Percentiles rank a stretch among this genome's conserved stretches.
These are phyloP conservation scores for Drosophila seguyi DNA, from an alignment of 1,140 invertebrate species.

Conservation along the genomic window DNA sequence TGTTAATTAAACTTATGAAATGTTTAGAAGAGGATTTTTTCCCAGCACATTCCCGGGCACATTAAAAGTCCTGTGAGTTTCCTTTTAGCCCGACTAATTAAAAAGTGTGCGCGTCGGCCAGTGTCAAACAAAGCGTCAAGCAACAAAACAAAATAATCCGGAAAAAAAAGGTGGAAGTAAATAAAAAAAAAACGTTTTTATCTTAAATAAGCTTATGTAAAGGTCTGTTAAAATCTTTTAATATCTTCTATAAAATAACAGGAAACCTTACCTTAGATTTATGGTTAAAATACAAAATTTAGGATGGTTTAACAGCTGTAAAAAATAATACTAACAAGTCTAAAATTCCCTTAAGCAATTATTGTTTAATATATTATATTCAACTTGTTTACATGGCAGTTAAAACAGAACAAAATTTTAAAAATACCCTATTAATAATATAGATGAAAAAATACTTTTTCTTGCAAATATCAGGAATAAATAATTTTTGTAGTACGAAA, in stretches of 20 bases:
- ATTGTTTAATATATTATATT: no score
- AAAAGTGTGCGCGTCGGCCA: constrained; percentile 51
- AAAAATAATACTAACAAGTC: no score
- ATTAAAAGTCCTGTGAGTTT: constrained; percentile 48
- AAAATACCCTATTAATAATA: no score
- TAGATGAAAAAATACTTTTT: no score
- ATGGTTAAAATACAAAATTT: not conserved
- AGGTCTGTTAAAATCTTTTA: not conserved
- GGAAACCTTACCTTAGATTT: not conserved
- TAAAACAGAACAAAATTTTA: no score
- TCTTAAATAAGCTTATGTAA: not conserved
- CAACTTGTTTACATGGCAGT: no score
- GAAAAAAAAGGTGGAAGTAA: constrained; percentile 18
- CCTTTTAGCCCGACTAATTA: constrained; percentile 63
- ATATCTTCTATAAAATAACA: not conserved
- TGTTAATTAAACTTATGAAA: constrained; percentile 79
- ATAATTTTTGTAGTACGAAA: no score
- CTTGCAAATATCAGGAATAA: no score
- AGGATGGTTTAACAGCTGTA: not conserved
- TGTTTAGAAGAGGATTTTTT: constrained; percentile 56
- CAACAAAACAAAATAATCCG: constrained; percentile 43
- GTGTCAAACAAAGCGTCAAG: constrained; percentile 54
- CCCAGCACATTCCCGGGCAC: not conserved
- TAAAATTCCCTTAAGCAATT: not conserved
- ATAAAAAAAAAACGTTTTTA: not conserved